Evolutionary conservation across 2,113 vertebrate species (phyloP), one percentile per base, ranked within the genome.

Genomic region (Cyprinodon brontotheroides): DNA sequence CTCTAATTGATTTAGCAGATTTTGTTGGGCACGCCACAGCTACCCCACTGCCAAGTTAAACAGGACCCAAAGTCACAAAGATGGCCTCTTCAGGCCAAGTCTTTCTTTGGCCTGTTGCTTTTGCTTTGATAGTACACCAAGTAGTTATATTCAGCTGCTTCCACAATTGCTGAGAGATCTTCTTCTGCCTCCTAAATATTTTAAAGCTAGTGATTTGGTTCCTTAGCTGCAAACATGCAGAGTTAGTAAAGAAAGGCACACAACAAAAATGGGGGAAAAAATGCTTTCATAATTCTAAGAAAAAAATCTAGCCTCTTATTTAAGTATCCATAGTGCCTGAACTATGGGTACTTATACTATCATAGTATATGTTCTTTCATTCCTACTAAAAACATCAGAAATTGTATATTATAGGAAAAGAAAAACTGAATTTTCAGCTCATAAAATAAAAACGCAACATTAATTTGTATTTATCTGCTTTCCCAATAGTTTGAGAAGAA

Each of bases 1-100:
- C 70, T 75, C 71, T 92, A 93, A 94, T 94, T 89, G 88, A 81
- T 90, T 83, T 84, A 90, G 85, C 92, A 94, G 92, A 87, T 80
- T 50, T 50, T 63, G 73, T 63, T 61, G 86, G 90, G 88, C 87
- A 92, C 66, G 77, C 86, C 72, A 86, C 69, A 65, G 74, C 75
- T 72, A 80, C 64, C 68, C 50, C 63, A 4, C 48, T 78, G 89
- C 90, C 92, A 93, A 93, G 74, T 85, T 80, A 93, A 94, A 93
- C 83, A 92, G 76, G 77, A 85, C 86, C 79, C 70, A 89, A 78
- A 89, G 84, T 89, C 86, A 84, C 75, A 4, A 66, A 90, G 79
- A 73, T 82, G 72, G 70, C 79, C 70, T 68, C 59, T 68, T 74
- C 39, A 37, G 68, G 47, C 63, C 10, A 67, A 61, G 41, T 64